Percentiles rank a stretch among this genome's conserved stretches.
Conservation (phyloP, 2,113 vertebrate genomes). For the Ellobius talpinus region DNA sequence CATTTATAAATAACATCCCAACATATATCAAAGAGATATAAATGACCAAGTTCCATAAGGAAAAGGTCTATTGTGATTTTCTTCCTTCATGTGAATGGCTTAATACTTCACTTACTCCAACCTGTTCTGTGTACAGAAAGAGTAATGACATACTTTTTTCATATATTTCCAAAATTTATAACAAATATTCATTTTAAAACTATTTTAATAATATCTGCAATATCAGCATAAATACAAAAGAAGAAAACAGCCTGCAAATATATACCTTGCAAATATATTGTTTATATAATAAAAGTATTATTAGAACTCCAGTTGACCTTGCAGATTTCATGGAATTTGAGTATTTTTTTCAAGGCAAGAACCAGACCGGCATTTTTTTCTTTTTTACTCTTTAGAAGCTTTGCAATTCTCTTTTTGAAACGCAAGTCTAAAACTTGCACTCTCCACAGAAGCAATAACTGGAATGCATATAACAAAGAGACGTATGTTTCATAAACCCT, state of each 20-base stretch:
- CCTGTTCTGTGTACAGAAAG: not conserved
- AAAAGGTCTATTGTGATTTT: not conserved
- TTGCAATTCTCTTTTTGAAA: conserved; percentile 54
- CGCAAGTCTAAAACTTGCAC: conserved; percentile 15
- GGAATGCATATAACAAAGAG: not conserved
- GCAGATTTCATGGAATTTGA: conserved; percentile 25
- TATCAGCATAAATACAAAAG: not conserved
- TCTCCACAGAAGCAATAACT: conserved; percentile 8
- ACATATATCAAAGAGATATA: not conserved
- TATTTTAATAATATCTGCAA: not conserved
- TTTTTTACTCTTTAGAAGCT: not conserved
- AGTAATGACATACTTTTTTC: not conserved
- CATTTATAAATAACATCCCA: not conserved
- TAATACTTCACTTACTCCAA: not conserved
- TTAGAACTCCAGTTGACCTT: not conserved
- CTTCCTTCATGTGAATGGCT: not conserved
- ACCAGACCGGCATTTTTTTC: not conserved
- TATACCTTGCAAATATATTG: conserved; percentile 22
- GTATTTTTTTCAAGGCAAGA: conserved; percentile 14
- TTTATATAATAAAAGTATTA: conserved; percentile 9
- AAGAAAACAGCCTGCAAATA: not conserved
- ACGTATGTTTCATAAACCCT: conserved; percentile 53
- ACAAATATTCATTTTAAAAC: not conserved
- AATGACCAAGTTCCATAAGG: not conserved
- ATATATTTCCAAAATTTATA: not conserved